phyloP scores from a whole-genome alignment of 2,888 invertebrate species.

The Eupsilia transversa region DNA sequence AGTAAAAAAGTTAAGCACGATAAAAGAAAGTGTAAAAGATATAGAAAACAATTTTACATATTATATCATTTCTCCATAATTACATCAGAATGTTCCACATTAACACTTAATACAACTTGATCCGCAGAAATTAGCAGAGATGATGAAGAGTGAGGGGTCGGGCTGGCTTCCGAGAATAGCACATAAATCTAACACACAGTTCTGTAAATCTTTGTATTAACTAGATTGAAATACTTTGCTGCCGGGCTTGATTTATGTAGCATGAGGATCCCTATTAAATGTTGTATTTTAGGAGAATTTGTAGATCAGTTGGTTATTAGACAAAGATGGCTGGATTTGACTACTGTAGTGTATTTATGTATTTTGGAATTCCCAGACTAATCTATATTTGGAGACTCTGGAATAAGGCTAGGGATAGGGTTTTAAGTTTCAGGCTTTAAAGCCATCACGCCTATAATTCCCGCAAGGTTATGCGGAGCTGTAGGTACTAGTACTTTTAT shows the following conservation, averaged over 20 bases:
- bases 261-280: conserved; percentile 5
- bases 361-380: background rate
- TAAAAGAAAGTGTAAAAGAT: too few relatives aligned
- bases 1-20: background rate
- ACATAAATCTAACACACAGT: conserved; percentile 29
- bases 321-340: background rate
- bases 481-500: too few relatives aligned
- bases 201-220: conserved; percentile 49
- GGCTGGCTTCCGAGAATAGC: conserved; percentile 31
- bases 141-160: conserved; percentile 20
- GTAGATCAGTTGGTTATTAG: conserved; percentile 6
- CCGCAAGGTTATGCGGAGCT: too few relatives aligned
- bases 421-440: background rate
- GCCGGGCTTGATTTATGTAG: conserved; percentile 27
- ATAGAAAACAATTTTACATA: background rate
- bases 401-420: background rate
- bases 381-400: background rate
- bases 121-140: conserved; percentile 32
- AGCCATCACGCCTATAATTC: too few relatives aligned
- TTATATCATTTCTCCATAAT: background rate
- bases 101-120: conserved; percentile 18
- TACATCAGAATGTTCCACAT: background rate
- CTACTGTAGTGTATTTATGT: too few relatives aligned
- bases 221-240: conserved; percentile 31
- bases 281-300: conserved; percentile 11